Evolutionary conservation across 2,888 invertebrate species (phyloP).

Genomic region (Tiliacea citrago): DNA sequence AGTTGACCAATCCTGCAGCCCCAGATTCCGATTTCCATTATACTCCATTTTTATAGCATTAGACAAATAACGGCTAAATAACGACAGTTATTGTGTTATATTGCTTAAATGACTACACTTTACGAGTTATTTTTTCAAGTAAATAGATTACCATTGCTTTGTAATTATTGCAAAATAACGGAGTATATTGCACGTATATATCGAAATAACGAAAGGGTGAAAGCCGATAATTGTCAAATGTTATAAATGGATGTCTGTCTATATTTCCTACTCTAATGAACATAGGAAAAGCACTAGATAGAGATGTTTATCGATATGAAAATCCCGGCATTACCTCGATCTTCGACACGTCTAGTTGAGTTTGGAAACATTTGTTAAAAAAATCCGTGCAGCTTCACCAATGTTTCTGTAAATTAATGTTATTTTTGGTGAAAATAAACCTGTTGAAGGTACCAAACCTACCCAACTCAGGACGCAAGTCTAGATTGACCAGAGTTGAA

Average conservation of each 20-base stretch:
- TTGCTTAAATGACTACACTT: too few relatives aligned
- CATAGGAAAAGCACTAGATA: neutral
- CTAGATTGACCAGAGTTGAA: neutral
- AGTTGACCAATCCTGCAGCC: neutral
- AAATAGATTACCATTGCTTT: too few relatives aligned
- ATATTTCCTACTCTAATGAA: neutral
- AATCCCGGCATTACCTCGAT: neutral
- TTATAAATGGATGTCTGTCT: too few relatives aligned
- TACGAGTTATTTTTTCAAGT: too few relatives aligned
- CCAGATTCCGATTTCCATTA: neutral
- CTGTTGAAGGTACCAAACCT: neutral
- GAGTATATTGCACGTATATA: too few relatives aligned
- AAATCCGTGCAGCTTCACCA: neutral
- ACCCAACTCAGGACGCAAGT: neutral
- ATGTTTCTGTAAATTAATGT: neutral
- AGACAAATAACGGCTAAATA: too few relatives aligned
- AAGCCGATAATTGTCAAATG: too few relatives aligned
- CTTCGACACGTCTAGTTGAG: neutral
- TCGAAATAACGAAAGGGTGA: too few relatives aligned
- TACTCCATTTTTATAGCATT: too few relatives aligned
- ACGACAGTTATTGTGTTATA: too few relatives aligned
- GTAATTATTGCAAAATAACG: too few relatives aligned
- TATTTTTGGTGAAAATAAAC: neutral
- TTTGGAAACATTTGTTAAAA: neutral
- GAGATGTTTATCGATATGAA: neutral